A percentile compares a stretch with the other conserved stretches of the same genome.
Conservation (phyloP, 1,140 invertebrate genomes). For the Harlomillsia oculata region DNA sequence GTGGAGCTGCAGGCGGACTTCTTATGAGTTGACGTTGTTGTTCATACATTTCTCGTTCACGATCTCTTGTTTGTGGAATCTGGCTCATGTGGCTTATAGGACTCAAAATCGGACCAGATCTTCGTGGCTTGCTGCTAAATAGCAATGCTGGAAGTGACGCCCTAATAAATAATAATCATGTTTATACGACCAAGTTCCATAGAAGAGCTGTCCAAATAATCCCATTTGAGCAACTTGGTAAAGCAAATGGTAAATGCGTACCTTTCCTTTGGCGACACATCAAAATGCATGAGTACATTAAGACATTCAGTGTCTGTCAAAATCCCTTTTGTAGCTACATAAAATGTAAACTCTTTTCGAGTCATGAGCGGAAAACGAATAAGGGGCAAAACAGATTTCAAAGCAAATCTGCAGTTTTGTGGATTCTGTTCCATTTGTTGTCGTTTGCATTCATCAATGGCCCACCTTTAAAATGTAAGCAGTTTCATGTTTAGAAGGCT, state of each 20-base stretch:
- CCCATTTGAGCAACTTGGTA: no score
- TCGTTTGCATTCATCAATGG: conserved; percentile 21
- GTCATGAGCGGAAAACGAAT: conserved; percentile 21
- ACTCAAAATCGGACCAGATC: no score
- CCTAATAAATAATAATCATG: no score
- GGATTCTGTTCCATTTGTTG: conserved; percentile 17
- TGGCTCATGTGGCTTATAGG: no score
- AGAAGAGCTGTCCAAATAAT: no score
- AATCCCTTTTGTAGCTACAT: conserved; percentile 19
- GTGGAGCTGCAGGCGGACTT: no score
- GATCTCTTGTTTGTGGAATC: no score
- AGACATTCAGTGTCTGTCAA: conserved; percentile 21
- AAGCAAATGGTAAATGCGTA: background rate
- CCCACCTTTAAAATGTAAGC: conserved; percentile 20
- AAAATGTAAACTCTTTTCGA: conserved; percentile 20
- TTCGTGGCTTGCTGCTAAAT: no score
- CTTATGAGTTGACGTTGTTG: no score
- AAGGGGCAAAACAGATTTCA: conserved; percentile 14
- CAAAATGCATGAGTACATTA: conserved; percentile 20
- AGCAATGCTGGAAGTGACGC: no score
- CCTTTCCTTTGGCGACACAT: conserved; percentile 19
- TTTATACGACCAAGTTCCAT: no score
- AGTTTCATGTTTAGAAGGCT: background rate
- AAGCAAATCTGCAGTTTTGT: conserved; percentile 11
- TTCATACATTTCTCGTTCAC: no score